phyloP scores from a whole-genome alignment of 2,113 vertebrate genomes.

The Lophotis ruficrista region DNA sequence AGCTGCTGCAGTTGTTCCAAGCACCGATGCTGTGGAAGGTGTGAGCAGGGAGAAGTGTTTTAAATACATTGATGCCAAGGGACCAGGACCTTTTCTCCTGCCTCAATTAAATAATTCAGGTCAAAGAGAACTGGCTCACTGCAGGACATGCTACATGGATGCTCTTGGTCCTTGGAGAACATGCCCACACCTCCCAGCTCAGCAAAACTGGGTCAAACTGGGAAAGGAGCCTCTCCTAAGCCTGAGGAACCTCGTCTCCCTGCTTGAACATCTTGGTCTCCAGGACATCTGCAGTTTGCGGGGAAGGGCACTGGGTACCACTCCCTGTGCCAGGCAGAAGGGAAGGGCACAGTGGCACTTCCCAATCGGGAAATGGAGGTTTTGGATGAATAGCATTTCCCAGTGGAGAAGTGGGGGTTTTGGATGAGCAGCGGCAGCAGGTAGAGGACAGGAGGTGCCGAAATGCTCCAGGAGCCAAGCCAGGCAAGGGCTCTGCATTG shows the following conservation, averaged over 20 bases:
- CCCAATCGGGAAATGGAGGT: fast-evolving
- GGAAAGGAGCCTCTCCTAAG: not conserved
- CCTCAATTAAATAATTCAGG: not conserved
- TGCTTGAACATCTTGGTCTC: not conserved
- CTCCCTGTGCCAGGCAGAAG: not conserved
- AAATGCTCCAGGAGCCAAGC: not conserved
- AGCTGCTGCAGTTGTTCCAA: not conserved
- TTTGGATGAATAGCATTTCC: not conserved
- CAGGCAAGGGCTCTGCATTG: not conserved
- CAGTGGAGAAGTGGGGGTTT: too few species aligned
- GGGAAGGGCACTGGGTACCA: not conserved
- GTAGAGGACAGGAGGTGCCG: not conserved
- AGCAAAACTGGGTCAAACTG: not conserved
- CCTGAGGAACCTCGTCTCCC: not conserved
- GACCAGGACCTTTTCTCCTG: not conserved
- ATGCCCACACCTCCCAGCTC: not conserved
- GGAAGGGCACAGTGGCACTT: not conserved
- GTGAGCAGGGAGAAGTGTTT: not conserved
- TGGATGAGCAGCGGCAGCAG: not conserved
- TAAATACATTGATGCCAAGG: too few species aligned
- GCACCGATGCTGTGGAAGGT: not conserved
- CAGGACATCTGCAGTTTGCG: not conserved
- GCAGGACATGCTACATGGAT: not conserved
- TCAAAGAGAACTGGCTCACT: not conserved
- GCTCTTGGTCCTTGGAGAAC: not conserved